Base-by-base conservation (phyloP, 2,888 invertebrate species). In the Alsophila aescularia region DNA sequence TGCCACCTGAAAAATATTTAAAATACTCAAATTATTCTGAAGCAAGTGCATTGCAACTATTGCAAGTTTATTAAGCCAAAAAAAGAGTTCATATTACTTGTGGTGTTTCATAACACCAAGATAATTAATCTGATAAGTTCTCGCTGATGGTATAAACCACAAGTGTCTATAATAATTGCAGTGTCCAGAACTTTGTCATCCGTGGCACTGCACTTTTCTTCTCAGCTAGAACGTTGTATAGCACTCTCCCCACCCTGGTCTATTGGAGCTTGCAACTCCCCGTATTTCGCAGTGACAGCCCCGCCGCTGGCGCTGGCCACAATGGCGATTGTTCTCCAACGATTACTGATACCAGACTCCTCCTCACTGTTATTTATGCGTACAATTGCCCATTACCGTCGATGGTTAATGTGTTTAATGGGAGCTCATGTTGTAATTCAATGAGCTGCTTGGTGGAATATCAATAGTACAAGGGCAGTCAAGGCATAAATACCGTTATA, bases 261-360 rank as follows among this genome's bases (percentile, higher is more conserved):
- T 32, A 35, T 27, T n/a, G 24, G 15, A 14, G 13, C 32, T 32
- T 8, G 35, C 1, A 13, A 32, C 13, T 7, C 35, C 24, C 24
- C 24, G 47, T 36, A 31, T 27, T 48, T 42, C n/a, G 37, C 54
- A 49, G 39, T 85, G 85, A 86, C 85, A 85, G 78, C 64, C 69
- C 68, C 72, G 83, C 85, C 86, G 79, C 77, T 77, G 85, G 89
- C 87, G 75, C 76, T 58, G 41, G 53, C 75, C 75, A 90, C 88
- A 88, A 90, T 88, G 78, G 81, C 80, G 75, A 89, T 89, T 89
- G 89, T 89, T 86, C 84, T 83, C 80, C 80, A 72, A 62, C 67
- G 69, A 81, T 83, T 79, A 72, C 68, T 64, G 43, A 39, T 34
- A 21, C 13, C 27, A 9, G 67, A 54, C 72, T 72, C 79, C 79